Base-by-base conservation (phyloP, 2,113 vertebrate genomes). In the Sinocyclocheilus anshuiensis region DNA sequence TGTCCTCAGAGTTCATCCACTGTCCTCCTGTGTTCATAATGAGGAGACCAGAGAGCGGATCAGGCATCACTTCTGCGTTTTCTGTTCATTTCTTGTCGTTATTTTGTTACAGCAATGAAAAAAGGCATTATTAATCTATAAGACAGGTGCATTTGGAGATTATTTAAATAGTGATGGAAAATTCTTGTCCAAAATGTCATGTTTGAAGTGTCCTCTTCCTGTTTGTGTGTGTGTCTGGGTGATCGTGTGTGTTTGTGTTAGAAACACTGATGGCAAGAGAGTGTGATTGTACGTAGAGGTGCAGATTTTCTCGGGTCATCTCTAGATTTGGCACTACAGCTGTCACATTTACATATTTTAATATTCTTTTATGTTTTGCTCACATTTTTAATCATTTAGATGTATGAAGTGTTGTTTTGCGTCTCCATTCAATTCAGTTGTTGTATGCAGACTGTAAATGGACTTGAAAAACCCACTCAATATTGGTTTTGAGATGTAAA, bases 121-220 rank as follows among this genome's bases (percentile, higher is more conserved):
- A 80, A 67, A 57, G 75, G 83, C 59, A 87, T 86, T 87, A 74
- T 48, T 48, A 48, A 83, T 45, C 72, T 77, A 69, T 63, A 84
- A 89, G 71, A 71, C 84, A 81, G 87, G 76, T 91, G 86, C 90
- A 72, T 90, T 91, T 89, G 26, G 77, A 87, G 89, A 92, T 77
- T 91, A 45, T 92, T 89, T 39, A 50, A 20, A 12, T 84, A 39
- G 86, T 24, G 77, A 81, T 77, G 63, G 85, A 83, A 88, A 71
- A 85, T 80, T 89, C 63, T 91, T 84, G 84, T 84, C 87, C 87
- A 45, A 88, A 80, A 48, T 24, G 42, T 72, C 85, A 63, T 76
- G 33, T 88, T 88, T 77, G 86, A 88, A 86, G 24, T 42, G 65
- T 87, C 76, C 80, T 36, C 22, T 84, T 88, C 33, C 50, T 77